Percentiles rank a stretch among this genome's conserved stretches.
These are phyloP conservation scores for Hypothenemus hampei DNA, from an alignment of 1,140 invertebrate species.

Conservation along the genomic window DNA sequence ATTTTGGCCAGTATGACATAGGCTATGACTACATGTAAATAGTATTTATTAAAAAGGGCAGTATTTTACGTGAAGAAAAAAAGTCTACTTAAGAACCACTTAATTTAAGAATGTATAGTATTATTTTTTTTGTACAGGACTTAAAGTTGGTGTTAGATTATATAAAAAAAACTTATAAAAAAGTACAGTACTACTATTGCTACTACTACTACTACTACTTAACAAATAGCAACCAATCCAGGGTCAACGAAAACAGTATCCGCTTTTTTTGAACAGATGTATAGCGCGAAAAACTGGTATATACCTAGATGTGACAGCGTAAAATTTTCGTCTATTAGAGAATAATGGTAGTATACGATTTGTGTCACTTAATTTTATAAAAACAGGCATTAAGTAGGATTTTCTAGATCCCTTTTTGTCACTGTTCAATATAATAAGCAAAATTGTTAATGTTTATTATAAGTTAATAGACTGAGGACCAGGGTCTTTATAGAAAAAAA, in stretches of 20 bases:
- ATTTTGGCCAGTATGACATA: constrained; percentile 42
- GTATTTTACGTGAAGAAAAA: constrained; percentile 29
- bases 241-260: constrained; percentile 30
- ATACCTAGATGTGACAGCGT: constrained; percentile 13
- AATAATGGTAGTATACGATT: constrained; percentile 25
- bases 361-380: constrained; percentile 13
- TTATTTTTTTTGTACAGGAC: constrained; percentile 29
- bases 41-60: constrained; percentile 33
- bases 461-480: constrained; percentile 24
- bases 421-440: constrained; percentile 2
- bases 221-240: constrained; percentile 30
- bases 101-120: constrained; percentile 22
- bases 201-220: constrained; percentile 4
- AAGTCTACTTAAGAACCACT: constrained; percentile 21
- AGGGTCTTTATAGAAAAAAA: constrained; percentile 27
- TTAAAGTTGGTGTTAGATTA: constrained; percentile 27
- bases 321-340: constrained; percentile 24
- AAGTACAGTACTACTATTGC: too few relatives aligned
- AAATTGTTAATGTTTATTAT: constrained; percentile 23
- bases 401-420: too few relatives aligned
- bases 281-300: constrained; percentile 19
- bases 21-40: constrained; percentile 39
- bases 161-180: constrained; percentile 9
- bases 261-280: constrained; percentile 14
- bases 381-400: too few relatives aligned